Evolutionary conservation across 2,888 invertebrate genomes (phyloP).

Genomic region (Iselma pallidipennis): DNA sequence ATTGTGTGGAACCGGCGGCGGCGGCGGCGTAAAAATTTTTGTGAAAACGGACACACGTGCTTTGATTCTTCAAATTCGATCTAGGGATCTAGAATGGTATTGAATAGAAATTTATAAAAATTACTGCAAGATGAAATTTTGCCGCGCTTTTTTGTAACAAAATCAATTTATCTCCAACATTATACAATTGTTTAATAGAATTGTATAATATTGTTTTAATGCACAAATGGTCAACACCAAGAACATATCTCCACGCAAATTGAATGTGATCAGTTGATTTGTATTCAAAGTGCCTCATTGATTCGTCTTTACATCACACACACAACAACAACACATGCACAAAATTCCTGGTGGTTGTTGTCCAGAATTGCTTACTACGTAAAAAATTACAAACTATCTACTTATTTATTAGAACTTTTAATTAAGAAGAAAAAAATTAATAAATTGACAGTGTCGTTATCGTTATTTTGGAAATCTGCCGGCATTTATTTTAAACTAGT

Average conservation of each 20-base stretch:
- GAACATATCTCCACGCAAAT: constrained; percentile 39
- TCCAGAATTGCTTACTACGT: not conserved
- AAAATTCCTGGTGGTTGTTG: constrained; percentile 1
- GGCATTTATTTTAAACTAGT: not conserved
- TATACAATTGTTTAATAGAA: constrained; percentile 26
- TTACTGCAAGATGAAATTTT: too few relatives aligned
- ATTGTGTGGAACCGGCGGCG: not conserved
- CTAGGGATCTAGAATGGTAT: too few relatives aligned
- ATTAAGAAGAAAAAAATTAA: too few relatives aligned
- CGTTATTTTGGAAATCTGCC: not conserved
- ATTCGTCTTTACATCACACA: constrained; percentile 1
- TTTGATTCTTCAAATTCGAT: too few relatives aligned
- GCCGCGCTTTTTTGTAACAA: not conserved
- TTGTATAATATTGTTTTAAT: constrained; percentile 38
- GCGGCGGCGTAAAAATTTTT: too few relatives aligned
- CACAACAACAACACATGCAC: constrained; percentile 3
- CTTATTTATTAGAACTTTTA: too few relatives aligned
- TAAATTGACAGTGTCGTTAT: not conserved
- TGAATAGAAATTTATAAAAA: too few relatives aligned
- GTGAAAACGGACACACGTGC: too few relatives aligned
- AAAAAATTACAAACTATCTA: not conserved
- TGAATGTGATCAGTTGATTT: constrained; percentile 43
- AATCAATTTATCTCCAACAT: not conserved
- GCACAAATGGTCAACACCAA: constrained; percentile 41
- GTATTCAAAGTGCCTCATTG: constrained; percentile 34